Percentiles rank a stretch among this genome's conserved stretches.
These are phyloP conservation scores for Trinectes maculatus DNA, from an alignment of 2,113 vertebrate genomes.

Conservation along the genomic window DNA sequence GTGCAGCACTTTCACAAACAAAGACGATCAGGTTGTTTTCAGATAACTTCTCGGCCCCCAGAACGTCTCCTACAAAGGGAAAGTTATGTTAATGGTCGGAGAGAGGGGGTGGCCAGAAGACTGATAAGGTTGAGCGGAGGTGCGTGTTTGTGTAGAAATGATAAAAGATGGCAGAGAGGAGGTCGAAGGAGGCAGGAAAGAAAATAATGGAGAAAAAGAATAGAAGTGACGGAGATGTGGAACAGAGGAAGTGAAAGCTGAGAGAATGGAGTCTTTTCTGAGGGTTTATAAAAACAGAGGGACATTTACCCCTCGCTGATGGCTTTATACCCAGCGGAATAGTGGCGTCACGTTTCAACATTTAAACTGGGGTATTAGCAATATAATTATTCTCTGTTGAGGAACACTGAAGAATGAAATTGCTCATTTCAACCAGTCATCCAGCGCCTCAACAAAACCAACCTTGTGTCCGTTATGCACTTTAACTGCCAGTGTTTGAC, in stretches of 20 bases:
- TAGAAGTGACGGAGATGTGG: neutral
- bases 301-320: slow-evolving; percentile 6
- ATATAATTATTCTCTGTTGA: slow-evolving; percentile 51
- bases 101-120: neutral
- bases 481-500: slow-evolving; percentile 51
- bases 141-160: too few relatives aligned
- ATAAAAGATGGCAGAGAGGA: too few relatives aligned
- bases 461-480: slow-evolving; percentile 54
- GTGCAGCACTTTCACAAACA: too few relatives aligned
- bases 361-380: slow-evolving; percentile 33
- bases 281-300: neutral
- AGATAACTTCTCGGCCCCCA: too few relatives aligned
- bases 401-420: slow-evolving; percentile 35
- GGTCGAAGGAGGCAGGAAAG: too few relatives aligned
- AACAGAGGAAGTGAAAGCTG: slow-evolving; percentile 6
- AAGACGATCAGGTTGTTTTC: too few relatives aligned
- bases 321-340: slow-evolving; percentile 9
- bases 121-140: too few relatives aligned
- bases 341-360: slow-evolving; percentile 26
- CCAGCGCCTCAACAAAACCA: slow-evolving; percentile 44
- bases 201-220: too few relatives aligned
- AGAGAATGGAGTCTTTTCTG: neutral
- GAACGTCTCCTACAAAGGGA: neutral
- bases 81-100: too few relatives aligned
- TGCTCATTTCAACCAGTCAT: slow-evolving; percentile 50